Evolutionary conservation across 1,140 invertebrate genomes (phyloP).

Genomic region (Varroa destructor): DNA sequence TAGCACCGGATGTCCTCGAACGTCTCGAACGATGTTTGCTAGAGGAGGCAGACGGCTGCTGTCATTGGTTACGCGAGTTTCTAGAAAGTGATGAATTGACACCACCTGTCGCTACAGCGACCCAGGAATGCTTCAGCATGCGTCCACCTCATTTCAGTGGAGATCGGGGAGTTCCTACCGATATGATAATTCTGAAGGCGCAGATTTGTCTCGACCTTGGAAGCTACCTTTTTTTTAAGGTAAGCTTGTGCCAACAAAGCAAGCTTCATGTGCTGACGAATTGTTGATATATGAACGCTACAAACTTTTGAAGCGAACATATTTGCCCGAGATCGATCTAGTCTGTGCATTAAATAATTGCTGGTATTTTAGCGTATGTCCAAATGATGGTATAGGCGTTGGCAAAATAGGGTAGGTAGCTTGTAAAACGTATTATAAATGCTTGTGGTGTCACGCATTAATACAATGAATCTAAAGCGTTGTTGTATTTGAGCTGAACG

Average conservation of each 20-base stretch:
- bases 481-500: too few relatives aligned
- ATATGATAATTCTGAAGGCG: neutral
- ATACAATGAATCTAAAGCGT: too few relatives aligned
- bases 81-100: neutral
- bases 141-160: neutral
- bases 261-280: neutral
- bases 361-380: too few relatives aligned
- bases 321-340: too few relatives aligned
- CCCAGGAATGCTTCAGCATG: conserved; percentile 16
- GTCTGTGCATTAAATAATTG: too few relatives aligned
- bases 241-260: neutral
- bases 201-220: conserved; percentile 10
- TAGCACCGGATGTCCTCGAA: conserved; percentile 3
- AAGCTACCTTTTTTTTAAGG: conserved; percentile 17
- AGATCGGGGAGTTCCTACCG: neutral
- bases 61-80: conserved; percentile 6
- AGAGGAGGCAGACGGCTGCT: neutral
- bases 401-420: too few relatives aligned
- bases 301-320: too few relatives aligned
- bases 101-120: neutral
- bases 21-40: neutral
- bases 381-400: too few relatives aligned
- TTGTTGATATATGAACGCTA: too few relatives aligned
- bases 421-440: too few relatives aligned
- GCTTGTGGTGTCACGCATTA: too few relatives aligned